Evolutionary conservation across 35 echinoderm and acorn worm species (phyloP).

Genomic region (Strongylocentrotus purpuratus): DNA sequence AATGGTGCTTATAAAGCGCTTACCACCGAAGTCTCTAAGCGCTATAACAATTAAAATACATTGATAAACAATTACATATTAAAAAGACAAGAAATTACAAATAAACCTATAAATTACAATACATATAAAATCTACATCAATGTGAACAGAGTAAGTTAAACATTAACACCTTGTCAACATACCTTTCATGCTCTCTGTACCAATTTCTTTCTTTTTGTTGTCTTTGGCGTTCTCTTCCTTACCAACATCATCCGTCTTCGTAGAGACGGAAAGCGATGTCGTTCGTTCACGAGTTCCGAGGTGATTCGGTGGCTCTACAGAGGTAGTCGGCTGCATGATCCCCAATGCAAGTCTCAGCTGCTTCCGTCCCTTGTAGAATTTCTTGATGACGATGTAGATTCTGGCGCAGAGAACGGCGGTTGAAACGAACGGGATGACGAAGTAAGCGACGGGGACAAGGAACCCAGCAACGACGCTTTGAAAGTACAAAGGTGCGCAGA

Average conservation of each 20-base stretch:
- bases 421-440: neutral
- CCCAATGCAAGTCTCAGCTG: neutral
- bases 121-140: no score
- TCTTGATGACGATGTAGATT: conserved; percentile 18
- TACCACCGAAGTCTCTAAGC: no score
- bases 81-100: no score
- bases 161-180: neutral
- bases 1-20: no score
- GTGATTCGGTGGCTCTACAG: neutral
- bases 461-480: conserved; percentile 8
- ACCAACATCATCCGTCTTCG: neutral
- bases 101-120: no score
- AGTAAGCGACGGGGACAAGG: neutral
- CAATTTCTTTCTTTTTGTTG: neutral
- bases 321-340: neutral
- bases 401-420: neutral
- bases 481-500: conserved; percentile 27
- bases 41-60: no score
- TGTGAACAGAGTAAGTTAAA: no score
- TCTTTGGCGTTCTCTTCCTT: neutral
- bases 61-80: no score
- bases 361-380: neutral
- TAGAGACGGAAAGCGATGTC: neutral
- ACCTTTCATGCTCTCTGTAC: neutral
- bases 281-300: neutral